Evolutionary conservation across 2,888 invertebrate genomes (phyloP).

Genomic region (Lasioglossum marginatum): DNA sequence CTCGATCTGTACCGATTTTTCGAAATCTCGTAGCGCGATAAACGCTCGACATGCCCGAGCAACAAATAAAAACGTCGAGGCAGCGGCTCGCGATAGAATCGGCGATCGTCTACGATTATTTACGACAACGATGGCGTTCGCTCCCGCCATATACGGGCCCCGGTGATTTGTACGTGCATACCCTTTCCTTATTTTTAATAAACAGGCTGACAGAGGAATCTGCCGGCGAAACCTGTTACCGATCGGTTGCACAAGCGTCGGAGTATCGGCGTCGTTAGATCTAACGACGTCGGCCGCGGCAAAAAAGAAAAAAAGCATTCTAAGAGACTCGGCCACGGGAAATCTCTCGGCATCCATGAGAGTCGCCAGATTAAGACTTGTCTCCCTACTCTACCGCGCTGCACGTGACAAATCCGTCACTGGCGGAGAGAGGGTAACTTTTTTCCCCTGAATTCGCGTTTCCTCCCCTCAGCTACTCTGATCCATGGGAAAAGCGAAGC

Average conservation of each 20-base stretch:
- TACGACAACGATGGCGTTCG: background rate
- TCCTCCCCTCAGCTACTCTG: too few species aligned
- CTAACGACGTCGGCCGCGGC: constrained; percentile 49
- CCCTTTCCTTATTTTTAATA: constrained; percentile 38
- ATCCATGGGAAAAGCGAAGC: constrained; percentile 42
- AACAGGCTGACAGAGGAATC: constrained; percentile 44
- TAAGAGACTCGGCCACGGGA: constrained; percentile 8
- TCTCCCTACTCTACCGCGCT: too few species aligned
- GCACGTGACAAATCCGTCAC: too few species aligned
- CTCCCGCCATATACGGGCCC: constrained; percentile 21
- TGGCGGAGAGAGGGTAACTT: too few species aligned
- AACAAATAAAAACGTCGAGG: background rate
- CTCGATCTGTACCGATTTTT: background rate
- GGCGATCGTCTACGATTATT: background rate
- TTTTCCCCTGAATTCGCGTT: too few species aligned
- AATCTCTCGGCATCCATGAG: constrained; percentile 37
- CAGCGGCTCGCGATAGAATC: background rate
- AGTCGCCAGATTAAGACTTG: too few species aligned
- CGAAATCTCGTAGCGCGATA: background rate
- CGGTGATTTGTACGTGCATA: constrained; percentile 20
- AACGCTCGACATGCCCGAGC: background rate
- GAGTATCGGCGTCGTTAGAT: constrained; percentile 50
- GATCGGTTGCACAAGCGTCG: constrained; percentile 53
- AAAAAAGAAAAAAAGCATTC: constrained; percentile 21
- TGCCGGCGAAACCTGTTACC: constrained; percentile 41